These are phyloP conservation scores for Nanorana parkeri DNA, from an alignment of 2,113 vertebrate genomes.

Conservation along the genomic window DNA sequence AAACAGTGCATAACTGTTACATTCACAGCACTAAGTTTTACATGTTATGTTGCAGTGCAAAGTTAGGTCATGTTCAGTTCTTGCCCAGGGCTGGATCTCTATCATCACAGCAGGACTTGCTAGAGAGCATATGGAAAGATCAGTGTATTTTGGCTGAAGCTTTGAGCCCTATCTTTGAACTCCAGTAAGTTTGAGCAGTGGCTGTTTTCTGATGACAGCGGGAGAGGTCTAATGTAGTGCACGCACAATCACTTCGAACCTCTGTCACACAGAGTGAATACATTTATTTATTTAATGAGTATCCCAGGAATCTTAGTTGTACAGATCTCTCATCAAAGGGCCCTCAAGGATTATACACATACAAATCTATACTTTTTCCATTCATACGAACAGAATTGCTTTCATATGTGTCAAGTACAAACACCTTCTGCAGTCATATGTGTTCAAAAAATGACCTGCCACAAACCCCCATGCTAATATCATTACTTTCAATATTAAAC, in stretches of 20 bases:
- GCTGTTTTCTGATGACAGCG: constrained; percentile 71
- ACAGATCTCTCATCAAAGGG: background rate
- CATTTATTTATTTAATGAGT: constrained; percentile 39
- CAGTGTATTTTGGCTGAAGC: constrained; percentile 74
- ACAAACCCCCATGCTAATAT: too few relatives aligned
- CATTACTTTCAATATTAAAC: too few relatives aligned
- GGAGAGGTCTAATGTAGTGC: constrained; percentile 60
- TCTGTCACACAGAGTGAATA: constrained; percentile 10
- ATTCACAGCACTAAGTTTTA: constrained; percentile 66
- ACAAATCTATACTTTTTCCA: background rate
- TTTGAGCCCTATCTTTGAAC: constrained; percentile 75
- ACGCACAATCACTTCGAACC: constrained; percentile 56
- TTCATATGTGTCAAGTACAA: too few relatives aligned
- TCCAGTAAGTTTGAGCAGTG: constrained; percentile 72
- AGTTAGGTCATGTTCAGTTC: constrained; percentile 69
- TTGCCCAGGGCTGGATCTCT: constrained; percentile 71
- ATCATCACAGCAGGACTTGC: constrained; percentile 77
- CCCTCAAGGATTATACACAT: background rate
- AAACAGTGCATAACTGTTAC: constrained; percentile 66
- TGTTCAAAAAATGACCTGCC: too few relatives aligned
- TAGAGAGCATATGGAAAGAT: constrained; percentile 66
- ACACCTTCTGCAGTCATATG: too few relatives aligned
- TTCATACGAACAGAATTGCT: background rate
- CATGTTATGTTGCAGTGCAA: constrained; percentile 64
- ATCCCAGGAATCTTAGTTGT: background rate